Base-by-base conservation (phyloP, 2,797 vertebrate genomes). In the Antrozous pallidus region DNA sequence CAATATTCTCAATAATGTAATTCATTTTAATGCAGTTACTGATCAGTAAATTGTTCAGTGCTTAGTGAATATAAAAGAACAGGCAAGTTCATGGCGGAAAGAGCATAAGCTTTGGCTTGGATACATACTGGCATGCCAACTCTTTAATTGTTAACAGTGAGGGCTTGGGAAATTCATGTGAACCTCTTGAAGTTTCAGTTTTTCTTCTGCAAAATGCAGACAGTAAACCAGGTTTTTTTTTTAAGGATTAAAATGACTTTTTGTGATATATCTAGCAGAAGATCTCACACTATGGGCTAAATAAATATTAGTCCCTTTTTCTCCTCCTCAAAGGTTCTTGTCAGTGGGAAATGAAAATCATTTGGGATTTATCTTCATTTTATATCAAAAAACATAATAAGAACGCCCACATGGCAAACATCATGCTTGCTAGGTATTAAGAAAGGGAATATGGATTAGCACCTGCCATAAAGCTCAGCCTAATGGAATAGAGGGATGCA, bases 351-450 rank as follows among this genome's bases (percentile, higher is more conserved):
- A 63, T 81, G 17, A 63, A 90, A 69, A 28, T 18, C 49, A 31
- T 78, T 94, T 95, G 61, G 45, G 12, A 31, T 88, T 85, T 90
- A 26, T 90, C 56, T 69, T 92, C 58, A 88, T 70, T 92, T 88
- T 56, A 56, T 71, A 70, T 56, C 14, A 77, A 73, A 73, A 95
- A 94, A 70, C 10, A 24, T 56, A 89, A 28, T 69, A 90, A 75
- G 47, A 94, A 40, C 8, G 67, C 47, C 26, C 31, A 24, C 36
- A 77, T 47, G 40, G 12, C 8, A 85, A 58, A 31, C 54, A 93
- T 74, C 45, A 73, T 79, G 63, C 5, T 86, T 74, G 14, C 13
- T 78, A 90, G n/a, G 6, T 86, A 51, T 85, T 83, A 90, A 80
- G 74, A 71, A 77, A 65, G 40, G n/a, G 16, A 86, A 75, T 49